A percentile compares a stretch with the other conserved stretches of the same genome.
Evolutionary conservation across 2,113 vertebrate genomes (phyloP).

Genomic region (Morone chrysops): DNA sequence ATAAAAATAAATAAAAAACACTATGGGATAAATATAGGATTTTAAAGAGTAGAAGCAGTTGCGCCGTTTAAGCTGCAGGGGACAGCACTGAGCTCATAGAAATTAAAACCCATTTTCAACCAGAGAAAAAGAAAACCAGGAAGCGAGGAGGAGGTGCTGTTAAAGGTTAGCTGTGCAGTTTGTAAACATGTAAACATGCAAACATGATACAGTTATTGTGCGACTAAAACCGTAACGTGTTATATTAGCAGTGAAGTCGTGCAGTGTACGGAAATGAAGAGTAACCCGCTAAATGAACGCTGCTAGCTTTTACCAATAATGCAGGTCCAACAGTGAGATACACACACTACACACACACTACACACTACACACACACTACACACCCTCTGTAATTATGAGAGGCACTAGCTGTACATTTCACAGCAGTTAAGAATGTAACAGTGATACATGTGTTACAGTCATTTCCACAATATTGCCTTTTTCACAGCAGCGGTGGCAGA

Average conservation of each 20-base stretch:
- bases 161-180: constrained; percentile 37
- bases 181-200: background rate
- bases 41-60: background rate
- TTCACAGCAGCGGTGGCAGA: too few species aligned
- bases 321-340: background rate
- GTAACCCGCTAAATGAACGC: background rate
- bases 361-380: too few species aligned
- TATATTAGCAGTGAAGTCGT: background rate
- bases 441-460: too few species aligned
- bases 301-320: background rate
- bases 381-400: background rate
- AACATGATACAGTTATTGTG: background rate
- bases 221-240: background rate
- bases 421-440: background rate
- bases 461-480: too few species aligned
- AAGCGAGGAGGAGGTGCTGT: constrained; percentile 21
- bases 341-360: too few species aligned
- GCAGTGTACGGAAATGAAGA: background rate
- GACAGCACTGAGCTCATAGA: constrained; percentile 1
- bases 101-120: background rate
- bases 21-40: background rate
- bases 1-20: background rate
- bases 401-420: background rate
- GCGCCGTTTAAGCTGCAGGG: constrained; percentile 8
- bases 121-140: constrained; percentile 60